Base-by-base conservation (phyloP, 2,888 invertebrate species). In the Tenthredo distinguenda region DNA sequence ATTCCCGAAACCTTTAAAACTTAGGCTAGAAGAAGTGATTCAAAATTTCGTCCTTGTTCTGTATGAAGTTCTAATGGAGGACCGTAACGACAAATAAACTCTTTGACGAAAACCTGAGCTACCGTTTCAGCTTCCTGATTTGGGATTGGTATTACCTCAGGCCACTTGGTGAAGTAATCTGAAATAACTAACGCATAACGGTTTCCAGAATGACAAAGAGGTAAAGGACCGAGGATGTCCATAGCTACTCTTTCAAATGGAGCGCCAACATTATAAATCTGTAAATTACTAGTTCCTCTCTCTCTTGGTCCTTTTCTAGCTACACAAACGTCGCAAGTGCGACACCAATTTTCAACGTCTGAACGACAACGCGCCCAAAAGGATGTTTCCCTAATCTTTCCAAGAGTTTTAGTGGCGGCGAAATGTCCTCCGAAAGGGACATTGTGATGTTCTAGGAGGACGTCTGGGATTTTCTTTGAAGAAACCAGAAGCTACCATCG, bases 21-120 rank as follows among this genome's bases (percentile, higher is more conserved):
- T 26, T 90, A 88, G 83, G 88, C 85, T 79, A 90, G 89, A 4
- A 91, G n/a, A 3, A 86, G 83, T 15, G 88, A 89, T 68, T 91
- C 89, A 55, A 90, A 91, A 84, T 90, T 90, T 37, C 88, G 62
- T n/a, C 90, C 91, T 87, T 91, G 89, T 76, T 91, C 90, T 1
- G 89, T 87, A 84, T 89, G 87, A 2, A 89, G 76, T 18, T 87
- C 87, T n/a, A 85, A 21, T 3, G 89, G 88, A 0, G 87, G 68
- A 15, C 89, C 89, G 47, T 87, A 88, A 34, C 87, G 84, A 50
- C 87, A 86, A 31, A 90, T 74, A 4, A 88, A 62, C 31, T 90
- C 62, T 18, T 86, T 85, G 10, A 90, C 88, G n/a, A 90, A 84
- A 10, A 74, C 86, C 43, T 86, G 81, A 0, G 92, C 91, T 9